phyloP scores from a whole-genome alignment of 2,797 vertebrate genomes.

The Anas georgica region DNA sequence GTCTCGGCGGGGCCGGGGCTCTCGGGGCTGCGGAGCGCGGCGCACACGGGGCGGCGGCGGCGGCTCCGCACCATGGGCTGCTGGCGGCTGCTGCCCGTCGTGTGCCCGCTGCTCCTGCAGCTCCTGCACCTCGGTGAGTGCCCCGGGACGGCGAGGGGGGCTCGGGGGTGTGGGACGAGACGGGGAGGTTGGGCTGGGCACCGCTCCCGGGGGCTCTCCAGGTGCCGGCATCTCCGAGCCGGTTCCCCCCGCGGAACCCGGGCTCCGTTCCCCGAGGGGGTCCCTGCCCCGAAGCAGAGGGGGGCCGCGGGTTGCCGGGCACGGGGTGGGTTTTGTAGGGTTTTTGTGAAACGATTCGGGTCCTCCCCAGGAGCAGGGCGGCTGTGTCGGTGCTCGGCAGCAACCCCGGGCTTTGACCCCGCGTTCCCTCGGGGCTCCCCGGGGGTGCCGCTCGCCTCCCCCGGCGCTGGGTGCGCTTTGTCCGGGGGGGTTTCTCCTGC shows the following conservation, averaged over 20 bases:
- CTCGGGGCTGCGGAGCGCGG: not conserved
- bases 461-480: too few relatives aligned
- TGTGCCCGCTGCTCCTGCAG: not conserved
- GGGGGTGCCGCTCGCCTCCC: too few relatives aligned
- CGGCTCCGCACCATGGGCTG: constrained; percentile 22
- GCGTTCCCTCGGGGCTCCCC: not conserved
- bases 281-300: not conserved
- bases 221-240: fast-evolving
- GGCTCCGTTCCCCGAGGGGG: not conserved
- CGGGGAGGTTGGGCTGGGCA: not conserved
- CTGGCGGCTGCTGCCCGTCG: constrained; percentile 27
- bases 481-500: not conserved
- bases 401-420: not conserved
- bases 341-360: too few relatives aligned
- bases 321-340: not conserved
- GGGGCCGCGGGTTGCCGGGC: not conserved
- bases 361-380: not conserved
- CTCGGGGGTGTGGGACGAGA: too few relatives aligned
- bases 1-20: not conserved
- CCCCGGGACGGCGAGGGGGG: too few relatives aligned
- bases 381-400: not conserved
- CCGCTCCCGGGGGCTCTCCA: not conserved
- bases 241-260: not conserved
- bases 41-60: not conserved
- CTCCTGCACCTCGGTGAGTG: constrained; percentile 28